Evolutionary conservation across 30 jellyfish, hydroid and myxozoan genomes (phyloP).

Genomic region (Phacellophora camtschatica): DNA sequence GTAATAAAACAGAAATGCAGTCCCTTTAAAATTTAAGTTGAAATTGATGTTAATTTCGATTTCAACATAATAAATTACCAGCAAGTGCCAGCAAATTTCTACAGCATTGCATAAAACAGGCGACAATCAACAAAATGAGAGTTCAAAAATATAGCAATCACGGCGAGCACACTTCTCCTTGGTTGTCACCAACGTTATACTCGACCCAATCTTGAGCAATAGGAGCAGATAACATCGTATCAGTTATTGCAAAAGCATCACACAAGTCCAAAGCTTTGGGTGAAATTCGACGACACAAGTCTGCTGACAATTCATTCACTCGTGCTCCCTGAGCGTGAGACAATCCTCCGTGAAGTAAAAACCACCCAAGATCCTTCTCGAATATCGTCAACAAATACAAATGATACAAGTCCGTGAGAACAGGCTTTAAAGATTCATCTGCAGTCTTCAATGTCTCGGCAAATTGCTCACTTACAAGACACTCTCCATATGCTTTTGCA

Average conservation of each 20-base stretch:
- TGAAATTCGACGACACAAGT: slow-evolving; percentile 68
- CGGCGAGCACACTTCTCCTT: slow-evolving; percentile 64
- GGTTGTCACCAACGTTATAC: slow-evolving; percentile 82
- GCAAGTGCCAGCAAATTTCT: no score
- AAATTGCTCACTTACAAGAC: slow-evolving; percentile 73
- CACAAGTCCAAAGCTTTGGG: slow-evolving; percentile 81
- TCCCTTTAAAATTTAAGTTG: no score
- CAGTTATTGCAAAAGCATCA: slow-evolving; percentile 83
- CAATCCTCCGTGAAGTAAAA: slow-evolving; percentile 54
- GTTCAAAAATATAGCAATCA: no score
- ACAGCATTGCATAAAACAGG: no score
- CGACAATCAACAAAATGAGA: no score
- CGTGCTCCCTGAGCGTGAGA: slow-evolving; percentile 45
- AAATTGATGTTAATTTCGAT: no score
- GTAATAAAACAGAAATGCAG: no score
- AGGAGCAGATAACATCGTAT: slow-evolving; percentile 91
- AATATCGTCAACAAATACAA: slow-evolving; percentile 58
- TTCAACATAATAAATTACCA: no score
- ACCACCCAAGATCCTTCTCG: slow-evolving; percentile 83
- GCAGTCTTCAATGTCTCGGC: slow-evolving; percentile 58
- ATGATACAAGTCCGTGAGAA: slow-evolving; percentile 53
- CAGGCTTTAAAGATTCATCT: slow-evolving; percentile 64
- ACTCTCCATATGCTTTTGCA: slow-evolving; percentile 83
- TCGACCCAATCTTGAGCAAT: slow-evolving; percentile 90
- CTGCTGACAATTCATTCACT: slow-evolving; percentile 50